phyloP scores from a whole-genome alignment of 2,797 vertebrate species.

The Lutjanus argentimaculatus region DNA sequence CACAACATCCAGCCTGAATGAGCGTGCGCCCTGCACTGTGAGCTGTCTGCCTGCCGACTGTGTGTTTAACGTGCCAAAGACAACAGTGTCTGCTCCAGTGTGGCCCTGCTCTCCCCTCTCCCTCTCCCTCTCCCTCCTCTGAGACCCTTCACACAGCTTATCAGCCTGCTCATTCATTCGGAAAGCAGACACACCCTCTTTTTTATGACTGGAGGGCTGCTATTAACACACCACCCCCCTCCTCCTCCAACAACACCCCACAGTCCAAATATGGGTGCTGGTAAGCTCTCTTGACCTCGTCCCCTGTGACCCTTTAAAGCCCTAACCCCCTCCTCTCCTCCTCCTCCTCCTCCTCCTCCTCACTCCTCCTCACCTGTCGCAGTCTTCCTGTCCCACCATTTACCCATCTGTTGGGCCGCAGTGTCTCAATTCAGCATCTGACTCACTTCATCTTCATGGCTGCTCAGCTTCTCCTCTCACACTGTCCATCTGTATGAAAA shows the following conservation, averaged over 20 bases:
- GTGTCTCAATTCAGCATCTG: conserved; percentile 31
- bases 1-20: conserved; percentile 45
- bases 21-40: conserved; percentile 5
- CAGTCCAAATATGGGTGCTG: conserved; percentile 68
- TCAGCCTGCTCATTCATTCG: conserved; percentile 84
- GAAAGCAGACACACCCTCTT: conserved; percentile 81
- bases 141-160: conserved; percentile 76
- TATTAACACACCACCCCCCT: conserved; percentile 63
- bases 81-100: conserved; percentile 69
- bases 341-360: not conserved
- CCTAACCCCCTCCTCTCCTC: not conserved
- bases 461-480: not conserved
- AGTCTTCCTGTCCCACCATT: conserved; percentile 24
- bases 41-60: conserved; percentile 35
- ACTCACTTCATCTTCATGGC: conserved; percentile 18
- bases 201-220: conserved; percentile 78
- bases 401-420: conserved; percentile 65
- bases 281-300: conserved; percentile 57
- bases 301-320: conserved; percentile 54
- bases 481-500: conserved; percentile 9
- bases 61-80: conserved; percentile 62
- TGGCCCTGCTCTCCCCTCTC: conserved; percentile 52
- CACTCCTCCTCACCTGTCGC: not conserved
- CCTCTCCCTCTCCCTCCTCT: conserved; percentile 69
- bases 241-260: conserved; percentile 49